Conservation (phyloP, 2,797 vertebrate genomes). For the Sebastes hubbsi region DNA sequence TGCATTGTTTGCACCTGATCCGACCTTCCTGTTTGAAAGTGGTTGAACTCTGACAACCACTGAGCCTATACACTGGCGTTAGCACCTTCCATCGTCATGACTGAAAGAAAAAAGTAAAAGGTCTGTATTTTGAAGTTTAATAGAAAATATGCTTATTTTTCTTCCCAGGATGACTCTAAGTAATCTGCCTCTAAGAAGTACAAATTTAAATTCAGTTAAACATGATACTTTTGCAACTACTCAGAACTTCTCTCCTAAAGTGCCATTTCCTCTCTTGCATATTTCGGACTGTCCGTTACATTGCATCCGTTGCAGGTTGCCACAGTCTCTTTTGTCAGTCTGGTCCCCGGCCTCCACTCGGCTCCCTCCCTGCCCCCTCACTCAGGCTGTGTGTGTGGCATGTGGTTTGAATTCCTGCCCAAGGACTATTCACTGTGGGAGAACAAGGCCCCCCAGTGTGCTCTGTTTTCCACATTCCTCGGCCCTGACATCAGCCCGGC, state of each 20-base stretch:
- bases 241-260: neutral
- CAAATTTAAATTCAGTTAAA: neutral
- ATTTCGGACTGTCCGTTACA: neutral
- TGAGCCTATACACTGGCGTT: neutral
- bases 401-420: conserved; percentile 64
- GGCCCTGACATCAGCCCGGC: conserved; percentile 73
- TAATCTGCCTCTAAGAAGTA: neutral
- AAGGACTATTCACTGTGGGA: conserved; percentile 56
- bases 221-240: accelerated
- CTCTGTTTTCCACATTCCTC: conserved; percentile 78
- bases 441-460: conserved; percentile 80
- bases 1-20: neutral
- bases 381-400: conserved; percentile 69
- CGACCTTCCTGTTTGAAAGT: no score
- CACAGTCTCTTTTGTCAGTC: conserved; percentile 6
- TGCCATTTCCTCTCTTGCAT: neutral
- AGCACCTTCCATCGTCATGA: neutral
- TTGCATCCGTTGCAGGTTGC: neutral
- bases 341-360: neutral
- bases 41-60: neutral
- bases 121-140: no score
- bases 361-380: neutral
- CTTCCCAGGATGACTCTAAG: neutral
- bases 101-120: neutral
- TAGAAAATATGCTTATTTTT: neutral